Conservation (phyloP, 2,888 invertebrate species). For the Dendrolimus houi region DNA sequence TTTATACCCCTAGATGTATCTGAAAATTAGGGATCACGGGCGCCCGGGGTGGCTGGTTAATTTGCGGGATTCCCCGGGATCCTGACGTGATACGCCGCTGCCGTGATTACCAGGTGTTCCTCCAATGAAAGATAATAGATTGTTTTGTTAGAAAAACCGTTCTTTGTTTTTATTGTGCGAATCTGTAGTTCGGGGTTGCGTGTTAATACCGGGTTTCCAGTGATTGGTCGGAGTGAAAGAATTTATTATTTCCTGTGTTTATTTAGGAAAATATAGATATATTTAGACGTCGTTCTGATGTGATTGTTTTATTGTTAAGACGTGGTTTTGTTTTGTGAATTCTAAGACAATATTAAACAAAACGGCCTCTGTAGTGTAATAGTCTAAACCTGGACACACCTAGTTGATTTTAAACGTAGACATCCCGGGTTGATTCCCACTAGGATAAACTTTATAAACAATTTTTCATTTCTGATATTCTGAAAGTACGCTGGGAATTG, state of each 20-base stretch:
- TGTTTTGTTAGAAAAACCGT: background rate
- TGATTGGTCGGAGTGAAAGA: background rate
- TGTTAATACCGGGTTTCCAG: background rate
- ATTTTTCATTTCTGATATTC: too few species aligned
- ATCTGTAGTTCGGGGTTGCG: background rate
- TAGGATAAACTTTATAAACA: too few species aligned
- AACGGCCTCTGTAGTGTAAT: too few species aligned
- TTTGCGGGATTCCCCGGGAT: conserved; percentile 46
- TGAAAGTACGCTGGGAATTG: too few species aligned
- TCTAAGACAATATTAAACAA: too few species aligned
- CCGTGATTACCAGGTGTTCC: conserved; percentile 1
- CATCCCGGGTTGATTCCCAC: too few species aligned
- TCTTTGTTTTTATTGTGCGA: background rate
- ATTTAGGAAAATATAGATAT: background rate
- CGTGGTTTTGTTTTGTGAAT: too few species aligned
- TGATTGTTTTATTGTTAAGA: too few species aligned
- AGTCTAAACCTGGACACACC: too few species aligned
- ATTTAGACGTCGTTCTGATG: too few species aligned
- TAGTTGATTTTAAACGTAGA: too few species aligned
- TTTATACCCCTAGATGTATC: conserved; percentile 74
- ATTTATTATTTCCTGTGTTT: background rate
- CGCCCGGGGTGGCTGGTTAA: conserved; percentile 46
- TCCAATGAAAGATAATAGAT: conserved; percentile 3
- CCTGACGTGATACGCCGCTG: conserved; percentile 1
- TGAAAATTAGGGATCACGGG: conserved; percentile 74